phyloP scores from a whole-genome alignment of 2,113 vertebrate genomes.

The Ameiurus melas region DNA sequence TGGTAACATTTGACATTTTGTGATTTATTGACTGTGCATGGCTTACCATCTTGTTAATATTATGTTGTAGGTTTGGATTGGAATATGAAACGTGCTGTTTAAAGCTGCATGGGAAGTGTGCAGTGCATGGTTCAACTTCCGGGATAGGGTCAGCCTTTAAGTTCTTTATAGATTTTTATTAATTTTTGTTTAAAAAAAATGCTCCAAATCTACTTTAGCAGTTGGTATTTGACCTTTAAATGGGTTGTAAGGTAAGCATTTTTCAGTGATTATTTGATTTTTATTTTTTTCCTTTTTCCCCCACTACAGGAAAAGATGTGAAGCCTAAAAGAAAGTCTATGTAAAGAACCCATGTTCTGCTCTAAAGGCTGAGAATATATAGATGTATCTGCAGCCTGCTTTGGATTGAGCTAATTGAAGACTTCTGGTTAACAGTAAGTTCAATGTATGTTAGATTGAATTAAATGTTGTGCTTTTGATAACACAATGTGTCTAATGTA shows the following conservation, averaged over 20 bases:
- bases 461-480: background rate
- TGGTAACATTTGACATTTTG: background rate
- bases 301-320: background rate
- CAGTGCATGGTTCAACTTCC: background rate
- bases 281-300: background rate
- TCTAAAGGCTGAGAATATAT: background rate
- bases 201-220: background rate
- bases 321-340: background rate
- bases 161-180: background rate
- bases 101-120: background rate
- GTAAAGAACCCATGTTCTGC: background rate
- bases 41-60: no score
- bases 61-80: background rate
- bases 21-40: background rate
- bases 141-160: background rate
- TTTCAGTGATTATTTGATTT: background rate
- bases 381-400: no score
- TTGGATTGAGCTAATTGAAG: constrained; percentile 53
- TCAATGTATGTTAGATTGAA: background rate
- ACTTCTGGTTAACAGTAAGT: constrained; percentile 60
- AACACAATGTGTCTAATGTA: background rate
- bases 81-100: background rate
- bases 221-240: background rate
- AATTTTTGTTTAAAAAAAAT: background rate
- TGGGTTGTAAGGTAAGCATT: background rate